Percentiles rank a stretch among this genome's conserved stretches.
phyloP scores from a whole-genome alignment of 2,888 invertebrate genomes.

The Pristionchus fissidentatus region DNA sequence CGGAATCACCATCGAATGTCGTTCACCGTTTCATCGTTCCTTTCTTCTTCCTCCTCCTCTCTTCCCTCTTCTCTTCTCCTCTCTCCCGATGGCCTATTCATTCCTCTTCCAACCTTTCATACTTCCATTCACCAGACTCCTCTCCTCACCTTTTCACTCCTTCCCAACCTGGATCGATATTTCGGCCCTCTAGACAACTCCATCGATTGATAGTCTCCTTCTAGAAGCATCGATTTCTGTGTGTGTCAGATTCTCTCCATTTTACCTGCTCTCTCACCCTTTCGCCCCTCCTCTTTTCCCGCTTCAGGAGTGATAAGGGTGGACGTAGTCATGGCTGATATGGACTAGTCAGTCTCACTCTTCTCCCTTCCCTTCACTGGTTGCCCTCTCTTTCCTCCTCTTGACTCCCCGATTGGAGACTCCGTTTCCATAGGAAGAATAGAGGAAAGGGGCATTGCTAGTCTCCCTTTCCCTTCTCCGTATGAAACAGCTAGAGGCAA shows the following conservation, averaged over 20 bases:
- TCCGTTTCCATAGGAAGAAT: neutral
- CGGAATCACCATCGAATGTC: conserved; percentile 9
- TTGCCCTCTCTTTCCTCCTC: neutral
- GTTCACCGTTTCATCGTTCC: conserved; percentile 17
- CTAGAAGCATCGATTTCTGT: neutral
- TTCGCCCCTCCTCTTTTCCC: conserved; percentile 31
- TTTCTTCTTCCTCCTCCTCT: conserved; percentile 14
- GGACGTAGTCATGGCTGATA: conserved; percentile 17
- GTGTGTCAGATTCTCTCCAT: neutral
- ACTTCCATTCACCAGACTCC: conserved; percentile 22
- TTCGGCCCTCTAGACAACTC: neutral
- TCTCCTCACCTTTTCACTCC: conserved; percentile 2
- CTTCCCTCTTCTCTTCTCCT: conserved; percentile 10
- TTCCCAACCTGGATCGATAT: neutral
- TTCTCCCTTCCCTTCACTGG: neutral
- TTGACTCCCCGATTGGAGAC: neutral
- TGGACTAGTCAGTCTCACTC: conserved; percentile 43
- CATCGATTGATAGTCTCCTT: conserved; percentile 1
- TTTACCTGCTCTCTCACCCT: neutral
- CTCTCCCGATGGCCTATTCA: conserved; percentile 16
- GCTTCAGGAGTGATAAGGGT: conserved; percentile 41
- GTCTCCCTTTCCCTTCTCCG: neutral
- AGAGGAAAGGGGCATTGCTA: too few relatives aligned
- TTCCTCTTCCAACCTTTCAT: conserved; percentile 42
- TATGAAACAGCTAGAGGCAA: conserved; percentile 21